phyloP scores from a whole-genome alignment of 2,797 vertebrate species.

The Falco columbarius region DNA sequence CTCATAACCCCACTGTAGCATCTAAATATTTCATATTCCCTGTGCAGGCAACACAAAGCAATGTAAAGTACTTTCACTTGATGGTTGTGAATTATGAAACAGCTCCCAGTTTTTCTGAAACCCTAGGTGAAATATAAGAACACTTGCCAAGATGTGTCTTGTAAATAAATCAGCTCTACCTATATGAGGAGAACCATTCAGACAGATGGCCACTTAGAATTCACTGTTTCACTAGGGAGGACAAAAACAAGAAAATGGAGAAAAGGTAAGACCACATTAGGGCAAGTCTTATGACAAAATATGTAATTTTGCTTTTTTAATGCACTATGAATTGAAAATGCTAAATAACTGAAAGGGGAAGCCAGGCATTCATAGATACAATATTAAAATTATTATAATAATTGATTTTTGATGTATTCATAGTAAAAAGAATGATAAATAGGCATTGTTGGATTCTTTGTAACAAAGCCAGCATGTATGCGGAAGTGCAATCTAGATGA shows the following conservation, averaged over 20 bases:
- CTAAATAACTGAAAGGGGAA: not conserved
- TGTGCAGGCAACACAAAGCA: slow-evolving; percentile 69
- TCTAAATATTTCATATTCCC: slow-evolving; percentile 80
- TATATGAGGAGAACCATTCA: slow-evolving; percentile 20
- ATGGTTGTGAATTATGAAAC: slow-evolving; percentile 83
- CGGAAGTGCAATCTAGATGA: not conserved
- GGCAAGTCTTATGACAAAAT: not conserved
- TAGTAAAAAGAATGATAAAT: not conserved
- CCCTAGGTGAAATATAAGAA: slow-evolving; percentile 67
- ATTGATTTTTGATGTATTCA: not conserved
- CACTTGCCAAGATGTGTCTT: slow-evolving; percentile 61
- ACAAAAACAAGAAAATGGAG: slow-evolving; percentile 1
- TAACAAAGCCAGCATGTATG: not conserved
- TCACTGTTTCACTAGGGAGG: slow-evolving; percentile 32
- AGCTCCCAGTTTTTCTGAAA: slow-evolving; percentile 74
- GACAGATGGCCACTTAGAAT: slow-evolving; percentile 74
- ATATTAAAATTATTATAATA: not conserved
- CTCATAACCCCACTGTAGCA: slow-evolving; percentile 43
- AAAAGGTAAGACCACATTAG: not conserved
- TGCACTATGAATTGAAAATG: not conserved
- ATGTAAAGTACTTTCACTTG: slow-evolving; percentile 77
- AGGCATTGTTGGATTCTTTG: not conserved
- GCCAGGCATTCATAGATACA: not conserved
- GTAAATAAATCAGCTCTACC: slow-evolving; percentile 74
- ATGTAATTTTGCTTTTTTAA: not conserved